Evolutionary conservation across 2,888 invertebrate genomes (phyloP).

Genomic region (Amphimallon solstitiale): DNA sequence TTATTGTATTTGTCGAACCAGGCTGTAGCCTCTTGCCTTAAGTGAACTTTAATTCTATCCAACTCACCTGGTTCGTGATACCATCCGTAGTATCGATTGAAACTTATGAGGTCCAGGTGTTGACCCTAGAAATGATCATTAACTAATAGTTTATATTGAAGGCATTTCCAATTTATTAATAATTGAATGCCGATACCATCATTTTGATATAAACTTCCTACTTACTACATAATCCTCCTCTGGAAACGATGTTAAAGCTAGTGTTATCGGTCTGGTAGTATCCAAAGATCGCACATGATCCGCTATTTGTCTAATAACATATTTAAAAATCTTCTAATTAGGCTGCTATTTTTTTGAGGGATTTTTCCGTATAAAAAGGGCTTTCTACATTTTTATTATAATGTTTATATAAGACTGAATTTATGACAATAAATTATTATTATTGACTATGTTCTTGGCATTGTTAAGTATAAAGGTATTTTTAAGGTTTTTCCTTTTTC

Average conservation of each 20-base stretch:
- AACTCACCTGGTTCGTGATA: constrained; percentile 86
- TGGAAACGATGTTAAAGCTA: constrained; percentile 75
- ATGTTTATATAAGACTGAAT: too few relatives aligned
- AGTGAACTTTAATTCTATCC: constrained; percentile 76
- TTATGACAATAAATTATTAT: too few relatives aligned
- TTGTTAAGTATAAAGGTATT: too few relatives aligned
- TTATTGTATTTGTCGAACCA: constrained; percentile 87
- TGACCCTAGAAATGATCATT: constrained; percentile 68
- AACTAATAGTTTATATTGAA: too few relatives aligned
- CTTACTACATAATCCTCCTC: constrained; percentile 74
- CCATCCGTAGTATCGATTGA: constrained; percentile 98
- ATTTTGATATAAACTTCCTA: constrained; percentile 45
- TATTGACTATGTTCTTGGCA: too few relatives aligned
- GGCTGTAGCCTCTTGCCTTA: constrained; percentile 78
- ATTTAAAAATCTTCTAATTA: too few relatives aligned
- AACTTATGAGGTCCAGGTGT: constrained; percentile 88
- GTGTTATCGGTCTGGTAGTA: constrained; percentile 84
- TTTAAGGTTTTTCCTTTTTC: too few relatives aligned
- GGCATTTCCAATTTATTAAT: too few relatives aligned
- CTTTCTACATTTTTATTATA: too few relatives aligned
- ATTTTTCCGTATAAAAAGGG: too few relatives aligned
- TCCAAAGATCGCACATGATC: constrained; percentile 82
- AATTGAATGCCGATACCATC: too few relatives aligned
- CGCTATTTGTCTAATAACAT: constrained; percentile 74
- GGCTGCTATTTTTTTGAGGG: too few relatives aligned